Evolutionary conservation across 2,888 invertebrate species (phyloP).

Genomic region (Coleophora deauratella): DNA sequence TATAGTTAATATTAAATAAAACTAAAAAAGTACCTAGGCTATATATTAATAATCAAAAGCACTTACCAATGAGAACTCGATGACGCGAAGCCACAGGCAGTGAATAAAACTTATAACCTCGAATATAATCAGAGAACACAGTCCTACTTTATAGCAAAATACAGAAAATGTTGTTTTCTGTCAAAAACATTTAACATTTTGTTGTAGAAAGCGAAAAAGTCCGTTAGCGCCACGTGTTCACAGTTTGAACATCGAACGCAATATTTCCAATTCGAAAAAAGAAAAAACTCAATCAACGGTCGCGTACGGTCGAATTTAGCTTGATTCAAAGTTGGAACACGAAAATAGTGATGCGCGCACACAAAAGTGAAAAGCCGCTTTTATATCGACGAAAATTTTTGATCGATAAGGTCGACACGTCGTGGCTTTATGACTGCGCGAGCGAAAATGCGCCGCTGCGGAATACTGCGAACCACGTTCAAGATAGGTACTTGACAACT

Average conservation of each 20-base stretch:
- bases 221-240: slow-evolving; percentile 22
- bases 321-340: slow-evolving; percentile 12
- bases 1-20: too few relatives aligned
- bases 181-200: slow-evolving; percentile 38
- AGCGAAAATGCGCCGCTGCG: slow-evolving; percentile 24
- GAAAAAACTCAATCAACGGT: slow-evolving; percentile 2
- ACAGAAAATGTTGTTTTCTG: slow-evolving; percentile 40
- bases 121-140: not conserved
- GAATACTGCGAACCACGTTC: slow-evolving; percentile 2
- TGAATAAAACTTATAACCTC: too few relatives aligned
- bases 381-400: slow-evolving; percentile 22
- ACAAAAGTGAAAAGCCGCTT: not conserved
- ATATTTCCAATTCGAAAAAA: slow-evolving; percentile 5
- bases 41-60: too few relatives aligned
- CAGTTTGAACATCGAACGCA: slow-evolving; percentile 11
- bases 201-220: slow-evolving; percentile 14
- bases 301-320: slow-evolving; percentile 18
- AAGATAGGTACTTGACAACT: too few relatives aligned
- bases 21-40: too few relatives aligned
- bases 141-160: slow-evolving; percentile 47
- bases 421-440: slow-evolving; percentile 26
- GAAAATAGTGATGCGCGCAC: slow-evolving; percentile 25
- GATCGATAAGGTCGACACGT: slow-evolving; percentile 18
- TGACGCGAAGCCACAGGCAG: too few relatives aligned
- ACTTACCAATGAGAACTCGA: too few relatives aligned